Conservation (phyloP, 2,888 invertebrate genomes). For the Zaprionus lineosus region DNA sequence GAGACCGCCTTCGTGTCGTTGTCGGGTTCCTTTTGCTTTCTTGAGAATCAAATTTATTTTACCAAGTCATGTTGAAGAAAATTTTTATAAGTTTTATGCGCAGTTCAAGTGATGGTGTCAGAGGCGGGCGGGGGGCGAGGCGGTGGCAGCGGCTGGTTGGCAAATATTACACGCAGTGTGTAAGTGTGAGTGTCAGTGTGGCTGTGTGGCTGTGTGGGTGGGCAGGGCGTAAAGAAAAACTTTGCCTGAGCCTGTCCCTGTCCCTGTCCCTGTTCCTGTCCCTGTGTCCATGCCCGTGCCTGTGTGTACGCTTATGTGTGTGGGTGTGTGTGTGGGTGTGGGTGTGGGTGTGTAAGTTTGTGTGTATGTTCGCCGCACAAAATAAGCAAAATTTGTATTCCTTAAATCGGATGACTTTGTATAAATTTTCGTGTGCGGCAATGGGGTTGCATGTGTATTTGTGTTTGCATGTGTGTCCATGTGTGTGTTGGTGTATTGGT, state of each 20-base stretch:
- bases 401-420: conserved; percentile 82
- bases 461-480: conserved; percentile 25
- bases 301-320: conserved; percentile 20
- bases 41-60: conserved; percentile 82
- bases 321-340: conserved; percentile 39
- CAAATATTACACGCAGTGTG: conserved; percentile 53
- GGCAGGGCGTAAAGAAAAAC: too few species aligned
- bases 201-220: conserved; percentile 25
- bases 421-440: conserved; percentile 79
- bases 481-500: conserved; percentile 28
- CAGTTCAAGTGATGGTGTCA: conserved; percentile 59
- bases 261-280: too few species aligned
- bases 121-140: conserved; percentile 15
- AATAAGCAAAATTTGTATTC: conserved; percentile 81
- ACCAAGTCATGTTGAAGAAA: conserved; percentile 82
- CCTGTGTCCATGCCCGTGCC: too few species aligned
- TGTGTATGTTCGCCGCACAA: conserved; percentile 64
- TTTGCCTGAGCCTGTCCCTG: too few species aligned
- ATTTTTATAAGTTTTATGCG: conserved; percentile 82
- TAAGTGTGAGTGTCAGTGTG: conserved; percentile 17
- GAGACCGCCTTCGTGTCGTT: conserved; percentile 49
- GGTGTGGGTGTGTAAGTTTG: conserved; percentile 29
- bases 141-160: conserved; percentile 33
- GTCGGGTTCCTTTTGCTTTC: conserved; percentile 71
- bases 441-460: conserved; percentile 64